A percentile compares a stretch with the other conserved stretches of the same genome.
Conservation (phyloP, 2,888 invertebrate genomes). For the Heliconius hortense region DNA sequence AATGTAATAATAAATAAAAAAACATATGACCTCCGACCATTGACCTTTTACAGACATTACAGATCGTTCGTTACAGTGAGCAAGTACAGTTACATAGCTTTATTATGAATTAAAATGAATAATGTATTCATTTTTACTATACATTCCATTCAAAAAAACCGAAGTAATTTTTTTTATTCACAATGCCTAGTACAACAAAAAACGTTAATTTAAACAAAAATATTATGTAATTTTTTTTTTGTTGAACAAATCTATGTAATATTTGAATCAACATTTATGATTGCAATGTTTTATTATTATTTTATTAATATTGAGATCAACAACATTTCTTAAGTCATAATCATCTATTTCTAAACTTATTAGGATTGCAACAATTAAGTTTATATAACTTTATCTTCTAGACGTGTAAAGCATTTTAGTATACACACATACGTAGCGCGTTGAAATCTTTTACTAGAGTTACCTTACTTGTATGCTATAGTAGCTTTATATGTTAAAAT, state of each 20-base stretch:
- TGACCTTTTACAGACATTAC: slow-evolving; percentile 10
- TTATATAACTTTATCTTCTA: slow-evolving; percentile 33
- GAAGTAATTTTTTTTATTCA: too few species aligned
- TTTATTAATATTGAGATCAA: background rate
- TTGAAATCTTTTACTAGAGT: slow-evolving; percentile 46
- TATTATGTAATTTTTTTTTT: background rate
- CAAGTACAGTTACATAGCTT: background rate
- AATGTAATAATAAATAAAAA: background rate
- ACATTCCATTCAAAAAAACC: too few species aligned
- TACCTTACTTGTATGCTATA: slow-evolving; percentile 26
- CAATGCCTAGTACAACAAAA: too few species aligned
- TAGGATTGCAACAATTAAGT: slow-evolving; percentile 24
- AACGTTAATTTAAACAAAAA: too few species aligned
- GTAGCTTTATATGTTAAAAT: background rate
- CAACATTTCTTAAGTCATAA: slow-evolving; percentile 5
- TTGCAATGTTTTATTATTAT: background rate
- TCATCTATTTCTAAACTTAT: slow-evolving; percentile 15
- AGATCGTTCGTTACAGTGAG: background rate
- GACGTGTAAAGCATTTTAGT: slow-evolving; percentile 32
- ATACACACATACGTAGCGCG: slow-evolving; percentile 36
- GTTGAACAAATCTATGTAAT: too few species aligned
- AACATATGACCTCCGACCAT: slow-evolving; percentile 4
- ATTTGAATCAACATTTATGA: too few species aligned
- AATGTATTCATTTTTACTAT: too few species aligned
- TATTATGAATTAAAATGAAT: background rate